Evolutionary conservation across 2,113 vertebrate species (phyloP).

Genomic region (Carassius auratus): DNA sequence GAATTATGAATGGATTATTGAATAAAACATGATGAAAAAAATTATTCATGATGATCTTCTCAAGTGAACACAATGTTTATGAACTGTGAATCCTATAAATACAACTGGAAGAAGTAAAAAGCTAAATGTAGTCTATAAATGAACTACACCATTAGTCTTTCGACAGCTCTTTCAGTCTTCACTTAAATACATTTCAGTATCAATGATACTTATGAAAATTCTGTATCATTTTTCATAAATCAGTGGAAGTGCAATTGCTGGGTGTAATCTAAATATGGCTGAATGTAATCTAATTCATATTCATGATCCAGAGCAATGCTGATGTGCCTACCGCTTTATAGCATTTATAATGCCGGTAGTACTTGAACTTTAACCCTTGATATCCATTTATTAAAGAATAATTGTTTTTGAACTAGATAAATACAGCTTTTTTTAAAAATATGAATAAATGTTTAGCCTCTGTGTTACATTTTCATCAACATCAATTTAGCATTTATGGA

Average conservation of each 20-base stretch:
- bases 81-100: background rate
- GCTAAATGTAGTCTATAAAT: background rate
- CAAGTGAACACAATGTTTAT: background rate
- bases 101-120: background rate
- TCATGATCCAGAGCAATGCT: too few relatives aligned
- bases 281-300: too few relatives aligned
- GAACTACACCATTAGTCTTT: background rate
- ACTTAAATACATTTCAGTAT: background rate
- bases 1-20: background rate
- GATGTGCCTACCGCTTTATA: too few relatives aligned
- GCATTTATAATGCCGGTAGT: background rate
- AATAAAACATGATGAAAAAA: background rate
- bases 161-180: background rate
- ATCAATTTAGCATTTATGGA: background rate
- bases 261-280: too few relatives aligned
- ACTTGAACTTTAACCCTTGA: background rate
- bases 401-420: background rate
- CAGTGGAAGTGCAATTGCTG: too few relatives aligned
- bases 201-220: too few relatives aligned
- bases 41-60: background rate
- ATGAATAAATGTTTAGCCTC: background rate
- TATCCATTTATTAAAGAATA: background rate
- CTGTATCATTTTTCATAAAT: too few relatives aligned
- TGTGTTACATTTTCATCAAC: background rate
- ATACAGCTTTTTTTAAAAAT: background rate